Percentiles rank a stretch among this genome's conserved stretches.
Conservation (phyloP, 2,888 invertebrate species). For the Tortrix viridana region DNA sequence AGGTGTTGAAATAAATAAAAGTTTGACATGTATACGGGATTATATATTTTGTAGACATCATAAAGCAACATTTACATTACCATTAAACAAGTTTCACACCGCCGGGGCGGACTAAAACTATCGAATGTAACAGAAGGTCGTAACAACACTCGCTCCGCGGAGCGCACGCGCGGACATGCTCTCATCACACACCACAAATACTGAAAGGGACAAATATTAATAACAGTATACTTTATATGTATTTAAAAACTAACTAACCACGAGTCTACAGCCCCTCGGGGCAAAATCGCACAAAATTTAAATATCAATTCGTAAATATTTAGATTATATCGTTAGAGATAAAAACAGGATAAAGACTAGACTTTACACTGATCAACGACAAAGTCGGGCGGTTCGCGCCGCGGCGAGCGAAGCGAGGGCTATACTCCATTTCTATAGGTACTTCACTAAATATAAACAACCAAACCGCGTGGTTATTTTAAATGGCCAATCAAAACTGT, state of each 20-base stretch:
- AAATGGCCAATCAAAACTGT: too few relatives aligned
- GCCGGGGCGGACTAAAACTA: slow-evolving; percentile 72
- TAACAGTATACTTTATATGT: slow-evolving; percentile 79
- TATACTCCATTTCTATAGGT: too few relatives aligned
- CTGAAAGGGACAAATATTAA: slow-evolving; percentile 82
- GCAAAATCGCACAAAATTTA: slow-evolving; percentile 74
- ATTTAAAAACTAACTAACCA: slow-evolving; percentile 81
- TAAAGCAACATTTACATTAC: slow-evolving; percentile 85
- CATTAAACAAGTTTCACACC: slow-evolving; percentile 75
- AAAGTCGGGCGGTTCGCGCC: slow-evolving; percentile 52
- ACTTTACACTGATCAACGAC: slow-evolving; percentile 84
- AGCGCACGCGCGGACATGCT: slow-evolving; percentile 41
- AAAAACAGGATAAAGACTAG: slow-evolving; percentile 84
- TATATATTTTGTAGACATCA: slow-evolving; percentile 84
- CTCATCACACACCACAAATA: slow-evolving; percentile 77
- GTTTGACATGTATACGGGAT: slow-evolving; percentile 73
- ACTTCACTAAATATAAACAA: too few relatives aligned
- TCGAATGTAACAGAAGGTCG: slow-evolving; percentile 82
- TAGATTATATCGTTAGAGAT: slow-evolving; percentile 77
- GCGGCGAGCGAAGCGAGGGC: neutral
- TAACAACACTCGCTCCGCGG: slow-evolving; percentile 65
- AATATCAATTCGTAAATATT: slow-evolving; percentile 82
- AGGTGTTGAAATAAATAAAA: slow-evolving; percentile 55
- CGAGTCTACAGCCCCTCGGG: slow-evolving; percentile 72
- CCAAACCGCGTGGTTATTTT: too few relatives aligned